Evolutionary conservation across 2,888 invertebrate genomes (phyloP).

Genomic region (Eurois occulta): DNA sequence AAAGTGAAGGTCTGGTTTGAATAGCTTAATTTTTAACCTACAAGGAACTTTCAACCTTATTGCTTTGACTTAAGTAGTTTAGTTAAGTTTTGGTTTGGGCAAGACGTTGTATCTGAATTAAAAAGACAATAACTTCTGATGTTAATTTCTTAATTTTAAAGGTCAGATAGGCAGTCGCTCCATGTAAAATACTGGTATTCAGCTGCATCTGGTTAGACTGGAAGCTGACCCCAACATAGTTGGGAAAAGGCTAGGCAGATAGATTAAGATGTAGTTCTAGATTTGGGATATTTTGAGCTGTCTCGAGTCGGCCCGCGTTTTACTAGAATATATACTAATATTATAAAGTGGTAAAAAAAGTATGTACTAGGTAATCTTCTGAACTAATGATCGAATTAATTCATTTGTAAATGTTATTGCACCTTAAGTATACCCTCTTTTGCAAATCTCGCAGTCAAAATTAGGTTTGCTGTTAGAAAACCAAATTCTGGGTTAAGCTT

Average conservation of each 20-base stretch:
- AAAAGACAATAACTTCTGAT: constrained; percentile 11
- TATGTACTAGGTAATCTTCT: too few relatives aligned
- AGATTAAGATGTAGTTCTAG: too few relatives aligned
- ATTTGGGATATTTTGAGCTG: too few relatives aligned
- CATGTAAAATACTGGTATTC: not conserved
- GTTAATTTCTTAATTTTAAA: constrained; percentile 16
- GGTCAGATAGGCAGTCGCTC: not conserved
- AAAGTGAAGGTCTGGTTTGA: not conserved
- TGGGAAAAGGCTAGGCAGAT: not conserved
- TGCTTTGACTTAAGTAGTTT: rapidly evolving
- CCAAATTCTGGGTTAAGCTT: too few relatives aligned
- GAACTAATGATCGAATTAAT: too few relatives aligned
- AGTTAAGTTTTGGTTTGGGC: rapidly evolving
- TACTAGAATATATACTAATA: too few relatives aligned
- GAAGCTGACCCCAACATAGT: not conserved
- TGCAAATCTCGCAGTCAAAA: too few relatives aligned
- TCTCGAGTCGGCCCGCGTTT: too few relatives aligned
- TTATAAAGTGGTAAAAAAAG: too few relatives aligned
- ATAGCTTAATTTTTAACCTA: not conserved
- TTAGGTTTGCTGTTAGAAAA: too few relatives aligned
- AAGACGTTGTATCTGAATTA: constrained; percentile 9
- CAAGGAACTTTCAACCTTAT: constrained; percentile 8
- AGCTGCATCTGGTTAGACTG: not conserved
- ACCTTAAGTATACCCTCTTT: too few relatives aligned
- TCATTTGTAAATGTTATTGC: too few relatives aligned